A percentile compares a stretch with the other conserved stretches of the same genome.
Evolutionary conservation across 2,113 vertebrate genomes (phyloP).

Genomic region (Pheucticus melanocephalus): DNA sequence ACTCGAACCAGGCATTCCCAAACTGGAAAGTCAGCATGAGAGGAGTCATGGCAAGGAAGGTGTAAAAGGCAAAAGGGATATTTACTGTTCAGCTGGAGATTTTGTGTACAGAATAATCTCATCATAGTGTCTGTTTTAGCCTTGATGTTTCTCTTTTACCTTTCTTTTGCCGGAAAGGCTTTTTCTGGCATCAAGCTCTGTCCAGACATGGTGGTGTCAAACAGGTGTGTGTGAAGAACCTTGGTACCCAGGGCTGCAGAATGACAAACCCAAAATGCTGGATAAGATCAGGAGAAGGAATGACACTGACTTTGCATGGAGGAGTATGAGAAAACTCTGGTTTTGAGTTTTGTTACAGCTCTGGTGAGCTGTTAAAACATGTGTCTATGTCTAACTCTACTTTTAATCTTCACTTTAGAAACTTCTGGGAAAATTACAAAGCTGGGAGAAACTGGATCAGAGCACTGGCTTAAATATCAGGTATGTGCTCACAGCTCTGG

Average conservation of each 20-base stretch:
- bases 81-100: background rate
- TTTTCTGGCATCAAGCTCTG: background rate
- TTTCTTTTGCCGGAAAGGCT: background rate
- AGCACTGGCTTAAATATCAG: conserved; percentile 87
- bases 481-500: conserved; percentile 63
- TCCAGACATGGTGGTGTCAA: rapidly evolving
- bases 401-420: conserved; percentile 72
- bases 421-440: conserved; percentile 79
- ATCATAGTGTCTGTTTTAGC: background rate
- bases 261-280: background rate
- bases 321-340: background rate
- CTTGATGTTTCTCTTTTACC: background rate
- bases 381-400: background rate
- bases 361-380: background rate
- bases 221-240: background rate
- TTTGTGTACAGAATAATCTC: background rate
- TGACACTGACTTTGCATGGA: background rate
- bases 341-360: background rate
- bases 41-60: background rate
- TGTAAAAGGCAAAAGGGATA: background rate
- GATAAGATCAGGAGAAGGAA: background rate
- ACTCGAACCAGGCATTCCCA: background rate
- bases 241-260: background rate
- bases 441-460: conserved; percentile 89
- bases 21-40: background rate